Evolutionary conservation across 2,113 vertebrate species (phyloP), one percentile per base, ranked within the genome.

Genomic region (Eurystomus gularis): DNA sequence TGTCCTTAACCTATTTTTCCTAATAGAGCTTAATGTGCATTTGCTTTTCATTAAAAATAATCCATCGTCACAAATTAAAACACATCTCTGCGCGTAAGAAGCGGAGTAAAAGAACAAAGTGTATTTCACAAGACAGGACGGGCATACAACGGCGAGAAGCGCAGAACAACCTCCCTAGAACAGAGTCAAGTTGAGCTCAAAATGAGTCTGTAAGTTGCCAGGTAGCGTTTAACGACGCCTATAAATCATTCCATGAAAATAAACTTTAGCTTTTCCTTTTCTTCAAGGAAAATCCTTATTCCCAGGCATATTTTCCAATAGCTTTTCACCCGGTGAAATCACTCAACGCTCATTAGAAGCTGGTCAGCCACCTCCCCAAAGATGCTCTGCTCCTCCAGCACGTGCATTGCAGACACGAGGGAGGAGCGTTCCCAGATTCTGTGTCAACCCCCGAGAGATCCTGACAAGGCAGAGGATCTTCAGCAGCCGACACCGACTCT

Each of bases 191-290:
- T 0, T 4, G 62, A 94, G 88, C 88, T 82, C 86, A 49, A 66
- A 88, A 93, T 62, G 13, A 94, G 73, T 2, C 82, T 87, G 46
- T 6, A 69, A 94, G 88, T 29, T 86, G 91, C 75, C 90, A 84
- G 86, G 90, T 83, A 95, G 90, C 72, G 39, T 66, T 88, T 93
- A 96, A 90, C 40, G 73, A 84, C 4, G 5, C 46, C 77, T 91
- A 51, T 31, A 93, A 95, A 85, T 69, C 93, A 76, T n/a, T 25
- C 15, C 2, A 62, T 9, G 60, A 83, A 94, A 92, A 93, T 44
- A 86, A 83, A 76, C 35, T 83, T 62, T 18, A 68, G 76, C 69
- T 90, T 70, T 88, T 86, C 85, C 49, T 39, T 52, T 92, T 83
- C 82, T 75, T 48, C 78, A 69, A 40, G 86, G 76, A 73, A 90